Conservation (phyloP, 2,113 vertebrate species). For the Epinephelus lanceolatus region DNA sequence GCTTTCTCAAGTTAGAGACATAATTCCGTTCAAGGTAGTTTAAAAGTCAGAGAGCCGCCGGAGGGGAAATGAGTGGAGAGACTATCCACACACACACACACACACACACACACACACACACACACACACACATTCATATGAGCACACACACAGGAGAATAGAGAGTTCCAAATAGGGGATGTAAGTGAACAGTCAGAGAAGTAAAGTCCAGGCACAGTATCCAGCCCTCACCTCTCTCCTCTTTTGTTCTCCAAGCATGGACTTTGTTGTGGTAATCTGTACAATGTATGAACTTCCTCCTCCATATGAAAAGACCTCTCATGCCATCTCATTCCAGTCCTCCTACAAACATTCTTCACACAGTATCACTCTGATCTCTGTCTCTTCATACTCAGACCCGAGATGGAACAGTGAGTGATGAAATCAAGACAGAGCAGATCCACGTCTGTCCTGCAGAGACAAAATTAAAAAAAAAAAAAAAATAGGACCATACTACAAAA, state of each 20-base stretch:
- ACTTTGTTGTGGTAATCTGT: conserved; percentile 9
- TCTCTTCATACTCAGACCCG: neutral
- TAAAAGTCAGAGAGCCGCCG: conserved; percentile 70
- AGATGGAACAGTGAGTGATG: conserved; percentile 16
- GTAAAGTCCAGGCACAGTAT: conserved; percentile 11
- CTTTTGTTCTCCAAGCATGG: conserved; percentile 13
- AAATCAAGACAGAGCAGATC: conserved; percentile 32
- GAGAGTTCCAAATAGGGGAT: neutral
- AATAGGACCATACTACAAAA: neutral
- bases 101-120: neutral
- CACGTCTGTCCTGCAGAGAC: conserved; percentile 3
- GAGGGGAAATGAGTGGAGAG: conserved; percentile 53
- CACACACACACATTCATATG: neutral
- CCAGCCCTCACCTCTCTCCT: neutral
- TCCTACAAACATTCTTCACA: neutral
- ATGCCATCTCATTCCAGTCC: conserved; percentile 3
- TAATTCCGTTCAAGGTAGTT: conserved; percentile 77
- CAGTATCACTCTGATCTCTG: neutral
- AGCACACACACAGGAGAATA: neutral
- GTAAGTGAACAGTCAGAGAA: conserved; percentile 9
- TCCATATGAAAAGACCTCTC: conserved; percentile 24
- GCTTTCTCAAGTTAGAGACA: conserved; percentile 64
- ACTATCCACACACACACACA: neutral
- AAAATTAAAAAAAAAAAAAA: neutral
- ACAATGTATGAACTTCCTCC: conserved; percentile 15